These are phyloP conservation scores for Wiebesia pumilae DNA, from an alignment of 1,140 invertebrate species.

Conservation along the genomic window DNA sequence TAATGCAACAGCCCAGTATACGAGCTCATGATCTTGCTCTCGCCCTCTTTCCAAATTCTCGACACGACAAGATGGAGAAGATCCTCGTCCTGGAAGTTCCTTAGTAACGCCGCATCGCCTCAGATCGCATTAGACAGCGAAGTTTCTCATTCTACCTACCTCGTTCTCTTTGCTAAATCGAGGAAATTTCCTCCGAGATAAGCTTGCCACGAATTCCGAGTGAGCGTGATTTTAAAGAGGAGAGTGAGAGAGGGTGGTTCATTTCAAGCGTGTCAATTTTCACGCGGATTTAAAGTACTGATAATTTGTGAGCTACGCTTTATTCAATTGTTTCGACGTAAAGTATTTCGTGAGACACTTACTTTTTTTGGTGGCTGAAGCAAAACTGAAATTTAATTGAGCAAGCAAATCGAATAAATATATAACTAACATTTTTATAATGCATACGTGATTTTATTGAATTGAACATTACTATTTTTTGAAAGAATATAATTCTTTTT, in stretches of 20 bases:
- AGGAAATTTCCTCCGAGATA: conserved; percentile 39
- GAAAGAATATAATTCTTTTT: too few species aligned
- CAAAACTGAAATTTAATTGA: too few species aligned
- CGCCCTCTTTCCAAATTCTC: conserved; percentile 13
- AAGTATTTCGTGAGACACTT: not conserved
- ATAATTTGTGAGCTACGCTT: not conserved
- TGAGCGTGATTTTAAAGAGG: conserved; percentile 31
- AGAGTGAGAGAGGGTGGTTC: not conserved
- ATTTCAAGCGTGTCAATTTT: not conserved
- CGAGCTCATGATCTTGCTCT: conserved; percentile 50
- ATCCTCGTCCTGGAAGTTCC: conserved; percentile 20
- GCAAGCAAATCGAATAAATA: too few species aligned
- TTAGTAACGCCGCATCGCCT: not conserved
- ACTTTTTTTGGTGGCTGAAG: not conserved
- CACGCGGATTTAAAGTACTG: not conserved
- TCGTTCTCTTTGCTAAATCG: conserved; percentile 19
- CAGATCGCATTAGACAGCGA: not conserved
- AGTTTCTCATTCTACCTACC: not conserved
- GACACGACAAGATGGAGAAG: conserved; percentile 2
- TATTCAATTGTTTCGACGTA: not conserved
- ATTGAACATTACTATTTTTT: too few species aligned
- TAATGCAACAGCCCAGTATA: not conserved
- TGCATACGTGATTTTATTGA: too few species aligned
- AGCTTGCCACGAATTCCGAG: conserved; percentile 37
- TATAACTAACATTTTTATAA: too few species aligned